Evolutionary conservation across 2,113 vertebrate genomes (phyloP).

Genomic region (Corythornis madagascariensis): DNA sequence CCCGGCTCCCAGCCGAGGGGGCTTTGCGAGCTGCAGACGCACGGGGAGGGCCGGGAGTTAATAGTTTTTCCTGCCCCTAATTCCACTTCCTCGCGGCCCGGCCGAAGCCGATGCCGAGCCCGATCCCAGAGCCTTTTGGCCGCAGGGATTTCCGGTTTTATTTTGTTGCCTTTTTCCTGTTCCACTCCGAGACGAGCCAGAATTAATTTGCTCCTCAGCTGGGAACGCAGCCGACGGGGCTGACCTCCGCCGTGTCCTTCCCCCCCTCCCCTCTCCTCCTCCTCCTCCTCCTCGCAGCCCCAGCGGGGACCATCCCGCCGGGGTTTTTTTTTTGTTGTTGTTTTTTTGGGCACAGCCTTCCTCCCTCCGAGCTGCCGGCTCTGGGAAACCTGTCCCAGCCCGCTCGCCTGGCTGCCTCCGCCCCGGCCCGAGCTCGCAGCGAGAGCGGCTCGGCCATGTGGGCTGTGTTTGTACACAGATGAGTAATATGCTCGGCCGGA

Average conservation of each 20-base stretch:
- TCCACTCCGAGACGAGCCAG: not conserved
- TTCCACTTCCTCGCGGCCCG: not conserved
- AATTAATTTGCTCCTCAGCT: not conserved
- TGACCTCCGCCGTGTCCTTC: not conserved
- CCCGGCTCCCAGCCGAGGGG: not conserved
- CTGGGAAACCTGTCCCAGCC: not conserved
- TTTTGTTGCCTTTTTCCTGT: conserved; percentile 4
- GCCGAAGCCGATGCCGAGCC: not conserved
- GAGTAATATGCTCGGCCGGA: not conserved
- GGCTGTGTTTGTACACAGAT: not conserved
- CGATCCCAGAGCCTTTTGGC: not conserved
- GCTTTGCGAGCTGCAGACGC: not conserved
- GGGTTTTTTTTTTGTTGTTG: no score
- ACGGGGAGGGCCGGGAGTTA: not conserved
- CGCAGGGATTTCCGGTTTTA: not conserved
- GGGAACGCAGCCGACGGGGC: not conserved
- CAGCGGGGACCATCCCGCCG: not conserved
- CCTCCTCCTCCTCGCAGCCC: not conserved
- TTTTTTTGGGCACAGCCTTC: not conserved
- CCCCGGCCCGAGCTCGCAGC: not conserved
- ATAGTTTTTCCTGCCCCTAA: not conserved
- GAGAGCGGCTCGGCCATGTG: not conserved
- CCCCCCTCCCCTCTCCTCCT: not conserved
- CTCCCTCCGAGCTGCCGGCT: not conserved
- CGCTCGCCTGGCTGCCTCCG: not conserved